Conservation (phyloP, 2,113 vertebrate genomes). For the Amazona guildingii region DNA sequence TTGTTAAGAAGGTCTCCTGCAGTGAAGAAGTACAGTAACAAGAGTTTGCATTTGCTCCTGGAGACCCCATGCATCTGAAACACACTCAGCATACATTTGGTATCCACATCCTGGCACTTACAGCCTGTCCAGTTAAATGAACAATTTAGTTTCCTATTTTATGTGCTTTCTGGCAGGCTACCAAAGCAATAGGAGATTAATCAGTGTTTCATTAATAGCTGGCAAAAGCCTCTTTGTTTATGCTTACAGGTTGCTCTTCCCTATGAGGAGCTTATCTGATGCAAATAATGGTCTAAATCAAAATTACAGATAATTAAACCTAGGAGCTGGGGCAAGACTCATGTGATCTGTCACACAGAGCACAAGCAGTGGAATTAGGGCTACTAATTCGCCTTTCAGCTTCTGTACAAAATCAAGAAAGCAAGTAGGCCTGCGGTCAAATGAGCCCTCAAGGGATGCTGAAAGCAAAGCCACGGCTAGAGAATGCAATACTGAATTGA, state of each 20-base stretch:
- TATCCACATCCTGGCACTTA: neutral
- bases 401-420: neutral
- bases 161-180: neutral
- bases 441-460: neutral
- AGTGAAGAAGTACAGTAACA: neutral
- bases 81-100: neutral
- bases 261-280: neutral
- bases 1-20: neutral
- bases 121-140: neutral
- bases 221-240: conserved; percentile 33
- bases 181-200: conserved; percentile 21
- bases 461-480: neutral
- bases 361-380: neutral
- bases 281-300: conserved; percentile 32
- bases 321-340: neutral
- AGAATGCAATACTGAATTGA: neutral
- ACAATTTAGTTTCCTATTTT: neutral
- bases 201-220: conserved; percentile 36
- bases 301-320: conserved; percentile 38
- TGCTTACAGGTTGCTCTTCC: conserved; percentile 18
- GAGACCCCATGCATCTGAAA: neutral
- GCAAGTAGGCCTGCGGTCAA: neutral
- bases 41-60: neutral
- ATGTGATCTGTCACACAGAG: neutral
- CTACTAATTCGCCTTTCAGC: neutral